A percentile compares a stretch with the other conserved stretches of the same genome.
These are phyloP conservation scores for Epinotia nisella DNA, from an alignment of 2,888 invertebrate genomes.

Conservation along the genomic window DNA sequence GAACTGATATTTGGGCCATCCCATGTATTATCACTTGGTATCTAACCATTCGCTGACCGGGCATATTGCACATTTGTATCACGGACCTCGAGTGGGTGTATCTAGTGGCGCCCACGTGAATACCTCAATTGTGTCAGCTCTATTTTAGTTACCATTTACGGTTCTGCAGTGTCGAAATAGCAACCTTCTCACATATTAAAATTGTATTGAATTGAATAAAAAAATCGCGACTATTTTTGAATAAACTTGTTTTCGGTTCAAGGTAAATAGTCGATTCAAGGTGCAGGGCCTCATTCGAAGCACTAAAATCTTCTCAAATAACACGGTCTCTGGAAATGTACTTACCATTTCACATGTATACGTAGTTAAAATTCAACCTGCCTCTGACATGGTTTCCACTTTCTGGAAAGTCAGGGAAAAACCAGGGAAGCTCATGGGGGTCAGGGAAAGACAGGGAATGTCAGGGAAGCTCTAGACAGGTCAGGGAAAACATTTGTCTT, in stretches of 20 bases:
- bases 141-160: conserved; percentile 52
- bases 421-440: too few species aligned
- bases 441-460: too few species aligned
- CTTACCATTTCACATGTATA: too few species aligned
- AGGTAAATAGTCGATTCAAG: conserved; percentile 34
- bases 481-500: too few species aligned
- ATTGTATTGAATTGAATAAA: conserved; percentile 26
- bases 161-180: conserved; percentile 46
- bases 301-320: conserved; percentile 14
- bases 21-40: conserved; percentile 18
- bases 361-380: too few species aligned
- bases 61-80: conserved; percentile 36
- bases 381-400: too few species aligned
- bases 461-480: too few species aligned
- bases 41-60: conserved; percentile 26
- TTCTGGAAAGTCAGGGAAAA: too few species aligned
- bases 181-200: conserved; percentile 45
- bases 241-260: conserved; percentile 31
- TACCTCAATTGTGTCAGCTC: conserved; percentile 51
- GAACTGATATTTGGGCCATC: conserved; percentile 26
- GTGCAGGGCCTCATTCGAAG: conserved; percentile 12
- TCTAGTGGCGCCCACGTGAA: conserved; percentile 44
- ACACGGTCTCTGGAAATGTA: neutral
- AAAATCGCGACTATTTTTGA: conserved; percentile 35
- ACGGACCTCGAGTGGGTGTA: conserved; percentile 42